Evolutionary conservation across 2,797 vertebrate genomes (phyloP).

Genomic region (Sylvia borin): DNA sequence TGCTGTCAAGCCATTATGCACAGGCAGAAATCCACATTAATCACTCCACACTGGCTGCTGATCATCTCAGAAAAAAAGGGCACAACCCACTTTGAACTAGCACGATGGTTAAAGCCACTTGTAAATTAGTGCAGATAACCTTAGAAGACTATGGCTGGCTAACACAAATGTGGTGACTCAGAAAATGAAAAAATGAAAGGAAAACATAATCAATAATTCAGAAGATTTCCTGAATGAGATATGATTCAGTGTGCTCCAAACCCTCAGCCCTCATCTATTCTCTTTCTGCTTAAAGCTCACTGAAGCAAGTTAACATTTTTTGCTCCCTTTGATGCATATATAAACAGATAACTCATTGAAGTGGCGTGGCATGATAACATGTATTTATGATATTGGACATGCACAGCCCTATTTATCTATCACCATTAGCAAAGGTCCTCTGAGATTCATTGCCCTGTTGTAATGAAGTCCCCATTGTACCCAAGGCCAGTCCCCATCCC

Average conservation of each 20-base stretch:
- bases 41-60: neutral
- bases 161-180: neutral
- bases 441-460: neutral
- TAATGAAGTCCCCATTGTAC: neutral
- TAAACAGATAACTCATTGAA: neutral
- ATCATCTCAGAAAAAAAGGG: neutral
- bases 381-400: neutral
- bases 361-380: neutral
- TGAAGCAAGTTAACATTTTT: neutral
- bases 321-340: slow-evolving; percentile 3
- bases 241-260: neutral
- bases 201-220: slow-evolving; percentile 38
- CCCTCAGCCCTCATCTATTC: neutral
- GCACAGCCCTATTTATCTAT: neutral
- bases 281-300: neutral
- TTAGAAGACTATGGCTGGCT: neutral
- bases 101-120: neutral
- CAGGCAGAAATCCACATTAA: neutral
- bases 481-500: neutral
- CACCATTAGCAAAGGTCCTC: neutral
- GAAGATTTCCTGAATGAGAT: neutral
- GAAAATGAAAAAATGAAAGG: neutral
- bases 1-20: neutral
- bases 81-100: neutral
- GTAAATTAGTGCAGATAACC: neutral